Evolutionary conservation across 1,140 invertebrate species (phyloP), one percentile per base, ranked within the genome.

Genomic region (Anoplophora glabripennis): DNA sequence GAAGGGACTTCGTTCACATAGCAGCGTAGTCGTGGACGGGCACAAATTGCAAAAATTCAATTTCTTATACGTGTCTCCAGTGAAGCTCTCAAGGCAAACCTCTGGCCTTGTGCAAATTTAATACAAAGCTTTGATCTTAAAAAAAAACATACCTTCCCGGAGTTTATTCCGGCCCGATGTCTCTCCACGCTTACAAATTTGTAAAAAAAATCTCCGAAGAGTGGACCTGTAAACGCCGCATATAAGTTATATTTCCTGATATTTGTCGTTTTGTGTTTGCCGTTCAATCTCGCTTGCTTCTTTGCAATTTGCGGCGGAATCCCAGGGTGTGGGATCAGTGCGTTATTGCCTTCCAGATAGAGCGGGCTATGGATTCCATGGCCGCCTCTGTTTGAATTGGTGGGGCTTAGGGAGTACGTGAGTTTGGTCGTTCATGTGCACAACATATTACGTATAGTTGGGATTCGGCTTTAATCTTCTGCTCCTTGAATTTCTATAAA

Each of bases 171-270:
- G 21, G 12, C 12, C 10, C 34, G 15, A 49, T 14, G 33, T 34
- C 47, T 34, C 34, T 49, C 34, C 14, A 14, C n/a, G 21, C 14
- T 46, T 14, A n/a, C 28, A 49, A 14, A 36, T 49, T 49, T 17
- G 28, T 11, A 28, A 17, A 47, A n/a, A 49, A 28, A 49, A 49
- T 49, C 47, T 49, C 47, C 34, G 7, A 28, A 49, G 47, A 49
- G 47, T 49, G 47, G 47, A 49, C 47, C n/a, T 49, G 21, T 49
- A 49, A 49, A 49, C 47, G 35, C 47, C 47, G 34, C 47, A 49
- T 49, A 49, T 49, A 49, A 49, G 28, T 49, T 49, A 49, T 49
- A 36, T 49, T 36, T 49, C 33, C 47, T 12, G 33, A 49, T 49
- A 49, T 49, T 49, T 36, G 47, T 14, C 47, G 47, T 34, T 49